These are phyloP conservation scores for Leptura quadrifasciata DNA, from an alignment of 2,888 invertebrate genomes.

Conservation along the genomic window DNA sequence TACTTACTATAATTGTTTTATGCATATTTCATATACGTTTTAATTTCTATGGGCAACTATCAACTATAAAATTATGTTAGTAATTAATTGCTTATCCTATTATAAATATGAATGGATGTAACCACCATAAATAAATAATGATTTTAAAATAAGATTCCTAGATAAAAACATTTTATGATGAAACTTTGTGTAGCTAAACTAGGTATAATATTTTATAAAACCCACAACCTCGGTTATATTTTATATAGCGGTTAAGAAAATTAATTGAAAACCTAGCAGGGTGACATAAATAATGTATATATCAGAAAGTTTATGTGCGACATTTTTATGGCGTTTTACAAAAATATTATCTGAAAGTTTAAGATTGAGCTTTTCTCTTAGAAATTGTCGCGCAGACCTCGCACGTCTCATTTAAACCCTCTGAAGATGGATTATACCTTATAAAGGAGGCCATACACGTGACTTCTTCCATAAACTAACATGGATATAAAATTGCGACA, in stretches of 20 bases:
- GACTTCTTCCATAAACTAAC: conserved; percentile 23
- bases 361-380: conserved; percentile 38
- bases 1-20: no score
- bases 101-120: no score
- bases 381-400: conserved; percentile 39
- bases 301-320: conserved; percentile 40
- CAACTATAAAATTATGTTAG: no score
- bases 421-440: conserved; percentile 32
- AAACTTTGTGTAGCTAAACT: conserved; percentile 29
- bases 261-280: conserved; percentile 42
- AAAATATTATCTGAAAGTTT: conserved; percentile 35
- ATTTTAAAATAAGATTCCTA: background rate
- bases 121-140: background rate
- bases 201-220: conserved; percentile 40
- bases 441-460: conserved; percentile 37
- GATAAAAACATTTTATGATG: conserved; percentile 26
- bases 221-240: conserved; percentile 39
- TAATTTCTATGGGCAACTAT: no score
- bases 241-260: conserved; percentile 39
- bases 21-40: no score
- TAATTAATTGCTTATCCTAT: no score
- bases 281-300: conserved; percentile 45
- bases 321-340: conserved; percentile 43
- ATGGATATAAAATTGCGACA: conserved; percentile 21
- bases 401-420: conserved; percentile 42